Evolutionary conservation across 2,797 vertebrate genomes (phyloP).

Genomic region (Antrozous pallidus): DNA sequence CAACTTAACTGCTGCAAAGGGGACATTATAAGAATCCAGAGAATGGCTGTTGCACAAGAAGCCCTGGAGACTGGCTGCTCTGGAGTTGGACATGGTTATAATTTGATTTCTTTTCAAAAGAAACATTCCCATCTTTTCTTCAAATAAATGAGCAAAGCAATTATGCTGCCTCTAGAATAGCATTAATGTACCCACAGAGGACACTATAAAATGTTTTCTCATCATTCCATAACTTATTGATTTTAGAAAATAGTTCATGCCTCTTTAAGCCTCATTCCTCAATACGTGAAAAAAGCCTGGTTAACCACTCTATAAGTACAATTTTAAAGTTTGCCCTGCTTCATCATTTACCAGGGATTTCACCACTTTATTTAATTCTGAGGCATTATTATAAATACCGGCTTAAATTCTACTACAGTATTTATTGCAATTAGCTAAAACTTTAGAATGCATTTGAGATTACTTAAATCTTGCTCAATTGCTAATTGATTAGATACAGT

Average conservation of each 20-base stretch:
- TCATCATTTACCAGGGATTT: not conserved
- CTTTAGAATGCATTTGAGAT: not conserved
- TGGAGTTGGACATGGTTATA: conserved; percentile 34
- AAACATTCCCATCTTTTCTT: conserved; percentile 41
- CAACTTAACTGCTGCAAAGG: not conserved
- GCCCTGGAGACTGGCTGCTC: not conserved
- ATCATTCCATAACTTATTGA: conserved; percentile 35
- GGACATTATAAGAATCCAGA: not conserved
- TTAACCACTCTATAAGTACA: not conserved
- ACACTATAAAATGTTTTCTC: conserved; percentile 38
- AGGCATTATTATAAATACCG: not conserved
- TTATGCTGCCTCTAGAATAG: conserved; percentile 33
- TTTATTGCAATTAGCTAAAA: not conserved
- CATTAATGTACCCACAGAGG: not conserved
- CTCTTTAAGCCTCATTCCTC: not conserved
- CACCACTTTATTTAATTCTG: not conserved
- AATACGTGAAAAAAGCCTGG: not conserved
- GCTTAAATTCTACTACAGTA: not conserved
- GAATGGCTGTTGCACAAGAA: not conserved
- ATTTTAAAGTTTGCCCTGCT: not conserved
- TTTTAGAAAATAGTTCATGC: conserved; percentile 43
- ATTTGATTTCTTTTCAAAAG: conserved; percentile 54
- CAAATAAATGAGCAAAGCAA: conserved; percentile 58
- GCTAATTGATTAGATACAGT: conserved; percentile 32
- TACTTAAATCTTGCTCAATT: not conserved